Evolutionary conservation across 2,113 vertebrate genomes (phyloP).

Genomic region (Atrichornis clamosus): DNA sequence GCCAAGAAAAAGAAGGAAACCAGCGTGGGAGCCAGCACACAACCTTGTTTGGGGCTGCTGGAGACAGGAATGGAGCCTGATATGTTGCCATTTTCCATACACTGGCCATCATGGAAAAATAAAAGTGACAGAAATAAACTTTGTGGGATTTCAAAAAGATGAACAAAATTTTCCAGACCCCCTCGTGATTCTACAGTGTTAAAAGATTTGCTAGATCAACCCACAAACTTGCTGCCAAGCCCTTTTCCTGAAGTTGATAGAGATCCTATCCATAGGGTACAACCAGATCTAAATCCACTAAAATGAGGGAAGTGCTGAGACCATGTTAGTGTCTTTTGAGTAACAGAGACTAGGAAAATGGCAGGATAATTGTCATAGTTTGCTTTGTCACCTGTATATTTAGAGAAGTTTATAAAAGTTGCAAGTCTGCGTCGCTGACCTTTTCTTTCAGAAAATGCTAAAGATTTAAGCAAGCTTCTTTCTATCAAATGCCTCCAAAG

Average conservation of each 20-base stretch:
- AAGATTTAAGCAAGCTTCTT: background rate
- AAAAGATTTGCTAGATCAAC: conserved; percentile 2
- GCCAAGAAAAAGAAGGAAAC: conserved; percentile 67
- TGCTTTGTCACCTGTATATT: background rate
- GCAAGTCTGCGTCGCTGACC: background rate
- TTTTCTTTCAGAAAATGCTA: background rate
- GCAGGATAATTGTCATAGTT: background rate
- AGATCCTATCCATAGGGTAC: background rate
- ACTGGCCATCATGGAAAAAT: conserved; percentile 32
- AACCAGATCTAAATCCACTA: background rate
- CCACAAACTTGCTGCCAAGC: background rate
- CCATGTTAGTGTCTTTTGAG: background rate
- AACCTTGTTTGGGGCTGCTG: conserved; percentile 46
- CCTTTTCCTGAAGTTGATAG: background rate
- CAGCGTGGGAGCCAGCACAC: conserved; percentile 48
- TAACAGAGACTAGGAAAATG: background rate
- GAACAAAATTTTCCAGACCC: conserved; percentile 30
- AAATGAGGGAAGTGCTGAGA: background rate
- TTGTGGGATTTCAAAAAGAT: conserved; percentile 22
- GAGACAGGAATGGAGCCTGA: conserved; percentile 21
- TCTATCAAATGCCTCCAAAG: background rate
- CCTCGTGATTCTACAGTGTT: background rate
- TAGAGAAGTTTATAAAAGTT: background rate
- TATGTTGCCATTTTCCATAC: conserved; percentile 48
- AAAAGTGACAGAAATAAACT: conserved; percentile 58